Evolutionary conservation across 2,888 invertebrate genomes (phyloP), one percentile per base, ranked within the genome.

Genomic region (Eulithis prunata): DNA sequence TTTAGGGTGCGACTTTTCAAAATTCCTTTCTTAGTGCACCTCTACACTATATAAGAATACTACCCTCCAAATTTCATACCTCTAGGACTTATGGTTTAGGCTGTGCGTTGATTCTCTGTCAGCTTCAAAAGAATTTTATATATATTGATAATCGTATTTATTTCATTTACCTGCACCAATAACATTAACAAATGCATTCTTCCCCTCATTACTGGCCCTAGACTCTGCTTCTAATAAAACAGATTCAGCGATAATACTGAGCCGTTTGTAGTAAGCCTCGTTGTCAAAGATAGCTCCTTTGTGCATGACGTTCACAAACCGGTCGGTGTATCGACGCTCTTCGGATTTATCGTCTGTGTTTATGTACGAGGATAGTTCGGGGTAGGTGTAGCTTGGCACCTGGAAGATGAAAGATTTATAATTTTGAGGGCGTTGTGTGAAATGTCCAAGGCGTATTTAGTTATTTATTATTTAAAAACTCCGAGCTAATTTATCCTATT

Each of bases 121-220:
- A n/a, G n/a, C n/a, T n/a, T n/a, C n/a, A n/a, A n/a, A n/a, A n/a
- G n/a, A n/a, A n/a, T n/a, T n/a, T n/a, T n/a, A n/a, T n/a, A n/a
- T n/a, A n/a, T n/a, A n/a, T n/a, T n/a, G n/a, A n/a, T 21, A 21
- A 21, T 21, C 21, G 21, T 21, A 21, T 21, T 32, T 5, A 6
- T 32, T 32, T 32, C 2, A 55, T n/a, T 43, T 45, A 75, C 70
- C 76, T 8, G 71, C 71, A 11, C 96, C 96, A 43, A 96, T 94
- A 7, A 96, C 91, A 80, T 96, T 95, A 0, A 96, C 74, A 73
- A 93, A 96, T 0, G 95, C 96, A 7, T 87, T 85, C 45, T 90
- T 94, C 32, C 85, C 90, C 3, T 81, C 87, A 0, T 85, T 85
- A 11, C 81, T 82, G 0, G 94, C 95, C n/a, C 95, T 87, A 0